These are phyloP conservation scores for Gisinianus flammeolus DNA, from an alignment of 2,888 invertebrate species.

Conservation along the genomic window DNA sequence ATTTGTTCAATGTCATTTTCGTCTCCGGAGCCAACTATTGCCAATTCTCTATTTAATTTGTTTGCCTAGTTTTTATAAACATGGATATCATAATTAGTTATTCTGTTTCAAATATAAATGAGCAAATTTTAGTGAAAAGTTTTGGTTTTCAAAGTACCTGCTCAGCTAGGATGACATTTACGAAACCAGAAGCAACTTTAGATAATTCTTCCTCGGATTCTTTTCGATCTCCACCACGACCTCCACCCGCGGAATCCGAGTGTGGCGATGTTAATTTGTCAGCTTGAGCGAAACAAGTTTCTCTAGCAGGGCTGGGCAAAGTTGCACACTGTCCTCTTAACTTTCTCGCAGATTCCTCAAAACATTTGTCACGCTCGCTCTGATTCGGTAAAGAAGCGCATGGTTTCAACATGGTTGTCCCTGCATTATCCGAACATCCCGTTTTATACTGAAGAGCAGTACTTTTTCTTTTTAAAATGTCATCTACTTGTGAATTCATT, in stretches of 20 bases:
- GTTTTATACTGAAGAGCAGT: neutral
- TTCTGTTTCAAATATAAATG: too few relatives aligned
- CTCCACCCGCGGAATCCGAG: neutral
- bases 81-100: too few relatives aligned
- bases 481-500: neutral
- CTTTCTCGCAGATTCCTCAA: conserved; percentile 4
- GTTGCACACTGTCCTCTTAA: neutral
- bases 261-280: neutral
- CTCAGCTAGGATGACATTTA: conserved; percentile 7
- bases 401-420: too few relatives aligned
- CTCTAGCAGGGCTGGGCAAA: neutral
- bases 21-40: conserved; percentile 16
- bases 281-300: neutral
- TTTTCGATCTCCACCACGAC: neutral
- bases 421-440: too few relatives aligned
- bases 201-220: conserved; percentile 15
- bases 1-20: neutral
- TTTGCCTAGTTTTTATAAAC: neutral
- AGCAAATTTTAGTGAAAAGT: too few relatives aligned
- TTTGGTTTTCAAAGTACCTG: conserved; percentile 1
- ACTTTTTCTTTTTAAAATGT: neutral
- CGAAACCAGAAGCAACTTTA: neutral
- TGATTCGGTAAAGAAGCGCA: neutral
- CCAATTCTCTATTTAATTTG: neutral
- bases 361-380: conserved; percentile 1